phyloP scores from a whole-genome alignment of 2,113 vertebrate species.

The Galbula dea region DNA sequence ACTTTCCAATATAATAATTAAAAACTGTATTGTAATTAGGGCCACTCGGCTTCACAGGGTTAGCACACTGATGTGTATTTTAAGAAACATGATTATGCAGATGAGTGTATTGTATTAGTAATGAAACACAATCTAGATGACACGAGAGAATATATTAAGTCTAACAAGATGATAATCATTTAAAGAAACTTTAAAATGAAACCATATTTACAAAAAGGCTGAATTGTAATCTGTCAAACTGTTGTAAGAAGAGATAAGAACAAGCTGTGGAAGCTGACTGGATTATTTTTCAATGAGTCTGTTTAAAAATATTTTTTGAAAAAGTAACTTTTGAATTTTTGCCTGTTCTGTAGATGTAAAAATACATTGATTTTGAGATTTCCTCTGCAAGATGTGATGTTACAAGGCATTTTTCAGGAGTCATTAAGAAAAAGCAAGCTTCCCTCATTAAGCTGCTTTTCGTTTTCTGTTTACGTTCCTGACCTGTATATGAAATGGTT shows the following conservation, averaged over 20 bases:
- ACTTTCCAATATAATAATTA: neutral
- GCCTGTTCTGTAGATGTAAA: neutral
- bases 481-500: neutral
- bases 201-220: neutral
- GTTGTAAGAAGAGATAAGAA: neutral
- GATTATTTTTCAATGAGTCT: neutral
- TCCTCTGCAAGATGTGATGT: neutral
- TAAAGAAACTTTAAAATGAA: neutral
- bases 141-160: neutral
- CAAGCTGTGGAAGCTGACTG: neutral
- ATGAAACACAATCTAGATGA: neutral
- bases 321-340: neutral
- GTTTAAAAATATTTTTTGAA: neutral
- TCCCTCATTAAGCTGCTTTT: neutral
- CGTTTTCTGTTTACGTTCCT: neutral
- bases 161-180: neutral
- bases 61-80: neutral
- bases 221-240: neutral
- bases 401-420: neutral
- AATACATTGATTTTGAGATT: neutral
- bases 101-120: neutral
- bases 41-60: neutral
- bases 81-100: neutral
- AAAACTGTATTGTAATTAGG: neutral
- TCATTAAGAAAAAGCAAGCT: neutral